These are phyloP conservation scores for Drosophila recens DNA, from an alignment of 2,888 invertebrate genomes.

Conservation along the genomic window DNA sequence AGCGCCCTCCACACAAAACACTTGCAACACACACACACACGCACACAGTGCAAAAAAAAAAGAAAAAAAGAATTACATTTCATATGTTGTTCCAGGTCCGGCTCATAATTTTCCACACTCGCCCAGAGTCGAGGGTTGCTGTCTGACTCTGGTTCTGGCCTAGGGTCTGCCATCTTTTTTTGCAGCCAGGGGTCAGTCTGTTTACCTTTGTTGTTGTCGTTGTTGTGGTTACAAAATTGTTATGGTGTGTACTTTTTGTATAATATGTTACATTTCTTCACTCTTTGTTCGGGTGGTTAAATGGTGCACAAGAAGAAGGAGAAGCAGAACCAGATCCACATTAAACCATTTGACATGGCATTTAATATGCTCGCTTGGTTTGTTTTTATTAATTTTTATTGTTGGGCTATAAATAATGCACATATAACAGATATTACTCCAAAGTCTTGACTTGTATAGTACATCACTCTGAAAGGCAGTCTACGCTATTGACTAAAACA, in stretches of 20 bases:
- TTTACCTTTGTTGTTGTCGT: slow-evolving; percentile 65
- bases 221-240: slow-evolving; percentile 75
- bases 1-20: slow-evolving; percentile 36
- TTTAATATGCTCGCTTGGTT: slow-evolving; percentile 69
- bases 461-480: background rate
- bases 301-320: slow-evolving; percentile 12
- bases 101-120: slow-evolving; percentile 62
- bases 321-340: slow-evolving; percentile 43
- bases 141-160: background rate
- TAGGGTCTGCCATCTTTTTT: slow-evolving; percentile 49
- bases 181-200: slow-evolving; percentile 54
- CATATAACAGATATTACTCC: slow-evolving; percentile 1
- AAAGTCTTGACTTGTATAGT: background rate
- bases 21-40: slow-evolving; percentile 10
- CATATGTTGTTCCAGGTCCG: slow-evolving; percentile 61
- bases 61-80: slow-evolving; percentile 63
- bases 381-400: slow-evolving; percentile 55
- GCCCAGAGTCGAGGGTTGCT: slow-evolving; percentile 14
- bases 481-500: too few species aligned
- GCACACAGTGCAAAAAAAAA: slow-evolving; percentile 35
- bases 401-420: slow-evolving; percentile 44
- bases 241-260: slow-evolving; percentile 49
- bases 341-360: slow-evolving; percentile 79
- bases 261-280: background rate
- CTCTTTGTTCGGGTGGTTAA: slow-evolving; percentile 57